Conservation (phyloP, 2,113 vertebrate genomes). For the Helogale parvula region DNA sequence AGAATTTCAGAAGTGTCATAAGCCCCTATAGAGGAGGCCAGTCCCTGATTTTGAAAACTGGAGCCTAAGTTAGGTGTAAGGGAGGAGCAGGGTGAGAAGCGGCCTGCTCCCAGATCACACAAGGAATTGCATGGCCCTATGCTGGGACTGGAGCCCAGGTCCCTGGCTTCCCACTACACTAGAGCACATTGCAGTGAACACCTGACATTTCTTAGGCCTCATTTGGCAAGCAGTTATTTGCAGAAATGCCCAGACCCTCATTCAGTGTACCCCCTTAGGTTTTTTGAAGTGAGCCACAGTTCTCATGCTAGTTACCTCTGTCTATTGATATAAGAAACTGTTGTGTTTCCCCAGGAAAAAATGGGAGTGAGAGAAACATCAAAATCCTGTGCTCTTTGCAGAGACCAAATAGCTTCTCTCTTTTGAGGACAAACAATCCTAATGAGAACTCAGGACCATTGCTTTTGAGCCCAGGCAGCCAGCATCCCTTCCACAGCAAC, state of each 20-base stretch:
- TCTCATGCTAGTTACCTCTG: slow-evolving; percentile 44
- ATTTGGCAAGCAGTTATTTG: neutral
- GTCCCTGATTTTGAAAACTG: slow-evolving; percentile 7
- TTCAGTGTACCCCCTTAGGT: neutral
- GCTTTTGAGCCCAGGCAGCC: slow-evolving; percentile 62
- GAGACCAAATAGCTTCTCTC: slow-evolving; percentile 37
- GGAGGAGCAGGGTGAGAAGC: neutral
- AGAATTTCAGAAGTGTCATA: slow-evolving; percentile 32
- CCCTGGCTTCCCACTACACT: neutral
- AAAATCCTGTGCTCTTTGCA: slow-evolving; percentile 43
- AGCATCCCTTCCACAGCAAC: slow-evolving; percentile 77
- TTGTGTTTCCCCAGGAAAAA: neutral
- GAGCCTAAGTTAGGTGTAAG: neutral
- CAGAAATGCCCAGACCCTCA: slow-evolving; percentile 17
- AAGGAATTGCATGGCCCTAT: neutral
- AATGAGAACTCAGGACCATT: slow-evolving; percentile 56
- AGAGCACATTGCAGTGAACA: neutral
- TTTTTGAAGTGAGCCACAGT: slow-evolving; percentile 26
- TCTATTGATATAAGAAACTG: neutral
- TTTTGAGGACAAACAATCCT: slow-evolving; percentile 45
- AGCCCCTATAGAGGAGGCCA: neutral
- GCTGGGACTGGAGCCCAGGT: neutral
- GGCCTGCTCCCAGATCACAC: neutral
- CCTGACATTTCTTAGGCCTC: neutral
- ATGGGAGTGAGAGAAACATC: slow-evolving; percentile 39